A percentile compares a stretch with the other conserved stretches of the same genome.
Evolutionary conservation across 2,888 invertebrate species (phyloP).

Genomic region (Laspeyria flexula): DNA sequence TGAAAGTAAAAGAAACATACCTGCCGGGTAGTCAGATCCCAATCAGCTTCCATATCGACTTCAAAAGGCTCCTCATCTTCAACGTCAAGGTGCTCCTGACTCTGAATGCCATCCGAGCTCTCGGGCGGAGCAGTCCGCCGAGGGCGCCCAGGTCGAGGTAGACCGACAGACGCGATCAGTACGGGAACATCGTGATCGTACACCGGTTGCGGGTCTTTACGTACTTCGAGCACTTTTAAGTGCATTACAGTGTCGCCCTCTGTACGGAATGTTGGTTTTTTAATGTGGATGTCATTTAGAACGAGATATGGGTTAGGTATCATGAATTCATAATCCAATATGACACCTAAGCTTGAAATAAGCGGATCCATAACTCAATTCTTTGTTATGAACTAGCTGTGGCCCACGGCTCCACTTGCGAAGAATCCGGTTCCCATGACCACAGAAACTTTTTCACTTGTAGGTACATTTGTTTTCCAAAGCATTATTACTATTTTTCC

Average conservation of each 20-base stretch:
- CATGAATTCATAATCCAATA: too few relatives aligned
- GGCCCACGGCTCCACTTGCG: too few relatives aligned
- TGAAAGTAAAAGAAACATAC: slow-evolving; percentile 67
- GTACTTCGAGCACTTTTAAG: slow-evolving; percentile 93
- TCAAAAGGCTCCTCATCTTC: slow-evolving; percentile 86
- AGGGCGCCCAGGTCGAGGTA: slow-evolving; percentile 73
- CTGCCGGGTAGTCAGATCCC: slow-evolving; percentile 98
- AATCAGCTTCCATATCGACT: slow-evolving; percentile 87
- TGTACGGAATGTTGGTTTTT: slow-evolving; percentile 47
- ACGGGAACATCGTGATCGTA: slow-evolving; percentile 97
- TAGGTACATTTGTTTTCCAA: too few relatives aligned
- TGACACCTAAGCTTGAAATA: too few relatives aligned
- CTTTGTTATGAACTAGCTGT: too few relatives aligned
- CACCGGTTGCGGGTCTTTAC: slow-evolving; percentile 92
- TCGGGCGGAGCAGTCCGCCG: slow-evolving; percentile 50
- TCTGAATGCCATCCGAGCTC: slow-evolving; percentile 51
- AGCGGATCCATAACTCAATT: too few relatives aligned
- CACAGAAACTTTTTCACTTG: too few relatives aligned
- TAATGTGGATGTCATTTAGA: not conserved
- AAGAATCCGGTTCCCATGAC: too few relatives aligned
- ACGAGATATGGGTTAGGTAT: too few relatives aligned
- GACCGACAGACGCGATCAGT: slow-evolving; percentile 85
- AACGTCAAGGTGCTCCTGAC: slow-evolving; percentile 79
- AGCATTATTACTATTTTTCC: too few relatives aligned
- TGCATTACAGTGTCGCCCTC: slow-evolving; percentile 96